Evolutionary conservation across 2,113 vertebrate genomes (phyloP), one percentile per base, ranked within the genome.

Genomic region (Phalacrocorax brasilianus): DNA sequence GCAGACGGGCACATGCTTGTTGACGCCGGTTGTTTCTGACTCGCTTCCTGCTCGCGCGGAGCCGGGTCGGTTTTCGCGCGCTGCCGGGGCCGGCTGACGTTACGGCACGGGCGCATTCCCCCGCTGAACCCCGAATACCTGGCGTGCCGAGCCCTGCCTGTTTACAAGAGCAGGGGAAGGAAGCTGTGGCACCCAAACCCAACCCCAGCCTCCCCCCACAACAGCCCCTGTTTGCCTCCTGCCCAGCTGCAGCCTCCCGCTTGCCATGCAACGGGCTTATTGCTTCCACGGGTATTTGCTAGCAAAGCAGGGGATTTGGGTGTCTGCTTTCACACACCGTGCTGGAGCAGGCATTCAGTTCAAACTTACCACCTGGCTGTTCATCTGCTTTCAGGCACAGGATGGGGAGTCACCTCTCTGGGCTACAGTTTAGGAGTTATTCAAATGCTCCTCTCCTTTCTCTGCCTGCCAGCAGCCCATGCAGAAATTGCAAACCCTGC

Each of bases 261-360:
- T 81, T 6, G 2, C 52, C 3, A 0, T 17, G 23, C 16, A 2
- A 15, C 0, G n/a, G 38, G 59, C 12, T 68, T 12, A 3, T 4
- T 8, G 42, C 78, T 63, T 26, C 66, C 53, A 6, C 1, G 1
- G 33, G 33, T 12, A 1, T 50, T 21, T 19, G 16, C 6, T 8
- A 30, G 44, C 66, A 6, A 15, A 49, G 67, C 42, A 14, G 68
- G 44, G 52, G 40, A 4, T 24, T 27, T 15, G 5, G 63, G 38
- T 3, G 14, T 19, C 59, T 1, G 28, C 50, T 42, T 26, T 42
- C 18, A 1, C 24, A 5, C 33, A 1, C 26, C 14, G 53, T 28
- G 65, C 58, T 32, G 71, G 59, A 35, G 67, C 52, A 19, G 67
- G 42, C 8, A 0, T 24, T 71, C 40, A 0, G 33, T n/a, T 59